These are phyloP conservation scores for Theonella swinhoei DNA, from an alignment of 37 sponge, comb jelly and placozoan genomes.

Conservation along the genomic window DNA sequence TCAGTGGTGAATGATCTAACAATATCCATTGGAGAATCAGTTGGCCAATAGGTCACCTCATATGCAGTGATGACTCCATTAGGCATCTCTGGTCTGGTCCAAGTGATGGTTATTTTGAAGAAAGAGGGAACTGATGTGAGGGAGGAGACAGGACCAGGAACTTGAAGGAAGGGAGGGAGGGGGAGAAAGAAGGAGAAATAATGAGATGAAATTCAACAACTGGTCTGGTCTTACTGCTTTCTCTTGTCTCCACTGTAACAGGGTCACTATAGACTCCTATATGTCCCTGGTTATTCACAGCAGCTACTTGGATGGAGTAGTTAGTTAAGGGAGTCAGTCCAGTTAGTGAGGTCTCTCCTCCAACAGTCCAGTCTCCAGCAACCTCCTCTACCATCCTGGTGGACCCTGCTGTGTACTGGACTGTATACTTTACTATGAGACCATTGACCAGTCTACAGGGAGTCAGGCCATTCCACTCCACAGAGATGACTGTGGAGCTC, in stretches of 20 bases:
- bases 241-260: background rate
- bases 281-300: background rate
- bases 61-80: background rate
- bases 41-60: background rate
- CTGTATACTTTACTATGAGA: background rate
- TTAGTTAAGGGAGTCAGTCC: background rate
- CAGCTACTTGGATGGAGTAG: background rate
- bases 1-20: background rate
- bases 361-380: background rate
- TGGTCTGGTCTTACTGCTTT: background rate
- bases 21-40: background rate
- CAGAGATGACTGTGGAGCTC: background rate
- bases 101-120: background rate
- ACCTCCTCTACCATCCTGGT: background rate
- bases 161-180: too few species aligned
- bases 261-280: background rate
- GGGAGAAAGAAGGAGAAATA: too few species aligned
- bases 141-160: background rate
- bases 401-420: background rate
- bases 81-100: background rate
- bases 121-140: background rate
- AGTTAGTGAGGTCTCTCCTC: background rate
- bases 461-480: background rate
- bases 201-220: background rate
- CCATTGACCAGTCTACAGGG: background rate